Evolutionary conservation across 92 coral and sea anemone genomes (phyloP).

Genomic region (Epizoanthus rinbou): DNA sequence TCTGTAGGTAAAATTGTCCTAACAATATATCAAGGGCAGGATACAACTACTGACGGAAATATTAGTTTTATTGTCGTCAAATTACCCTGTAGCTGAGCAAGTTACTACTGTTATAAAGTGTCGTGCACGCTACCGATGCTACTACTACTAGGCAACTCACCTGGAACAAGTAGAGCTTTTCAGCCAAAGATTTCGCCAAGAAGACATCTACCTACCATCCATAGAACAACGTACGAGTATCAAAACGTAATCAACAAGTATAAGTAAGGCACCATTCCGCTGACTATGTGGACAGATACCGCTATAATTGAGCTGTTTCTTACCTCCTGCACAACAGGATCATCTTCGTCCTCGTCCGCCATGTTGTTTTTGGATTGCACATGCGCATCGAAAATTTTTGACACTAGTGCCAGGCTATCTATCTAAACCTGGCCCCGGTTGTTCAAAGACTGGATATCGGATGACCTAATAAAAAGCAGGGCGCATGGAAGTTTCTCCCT

Average conservation of each 20-base stretch:
- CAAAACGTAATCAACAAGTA: background rate
- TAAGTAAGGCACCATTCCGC: background rate
- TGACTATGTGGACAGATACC: background rate
- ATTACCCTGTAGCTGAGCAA: too few relatives aligned
- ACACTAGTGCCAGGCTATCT: background rate
- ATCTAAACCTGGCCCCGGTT: too few relatives aligned
- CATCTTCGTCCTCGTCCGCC: conserved; percentile 99
- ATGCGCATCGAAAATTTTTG: conserved; percentile 44
- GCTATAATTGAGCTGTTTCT: background rate
- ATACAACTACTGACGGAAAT: too few relatives aligned
- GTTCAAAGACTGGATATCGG: too few relatives aligned
- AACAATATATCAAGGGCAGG: too few relatives aligned
- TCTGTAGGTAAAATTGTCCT: too few relatives aligned
- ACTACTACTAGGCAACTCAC: conserved; percentile 46
- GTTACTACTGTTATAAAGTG: too few relatives aligned
- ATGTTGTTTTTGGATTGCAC: conserved; percentile 59
- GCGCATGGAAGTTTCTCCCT: too few relatives aligned
- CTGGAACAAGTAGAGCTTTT: conserved; percentile 84
- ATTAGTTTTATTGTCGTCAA: too few relatives aligned
- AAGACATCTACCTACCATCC: conserved; percentile 80
- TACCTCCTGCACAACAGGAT: conserved; percentile 86
- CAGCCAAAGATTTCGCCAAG: conserved; percentile 86
- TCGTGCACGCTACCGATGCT: too few relatives aligned
- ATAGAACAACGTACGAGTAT: background rate
- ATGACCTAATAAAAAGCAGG: too few relatives aligned